Evolutionary conservation across 1,140 invertebrate species (phyloP), one percentile per base, ranked within the genome.

Genomic region (Batillaria attramentaria): DNA sequence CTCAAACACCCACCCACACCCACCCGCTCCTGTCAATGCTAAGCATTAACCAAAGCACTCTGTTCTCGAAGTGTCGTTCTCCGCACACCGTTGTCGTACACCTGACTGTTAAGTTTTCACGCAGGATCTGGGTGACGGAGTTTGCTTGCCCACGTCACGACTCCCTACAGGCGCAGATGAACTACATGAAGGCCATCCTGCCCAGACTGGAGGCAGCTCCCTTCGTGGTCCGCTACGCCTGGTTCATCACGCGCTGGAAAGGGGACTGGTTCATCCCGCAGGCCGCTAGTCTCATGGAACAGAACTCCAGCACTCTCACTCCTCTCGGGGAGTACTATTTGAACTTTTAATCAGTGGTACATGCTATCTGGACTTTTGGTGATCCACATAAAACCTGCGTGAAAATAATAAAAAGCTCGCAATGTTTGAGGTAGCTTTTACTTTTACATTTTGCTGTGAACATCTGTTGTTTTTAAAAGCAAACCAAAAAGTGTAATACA

Each of bases 121-220:
- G 31, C 57, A 60, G 33, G 10, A 62, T 62, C 57, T 62, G 57
- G 6, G 24, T 62, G 57, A 10, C 57, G 10, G 57, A 10, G 24
- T 62, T 62, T 1, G 57, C 6, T 10, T 62, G 57, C 24, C 8
- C 57, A 28, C 33, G 6, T 10, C 66, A 43, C 8, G 57, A 13
- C 50, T n/a, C 24, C 10, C 1, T 31, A 31, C 31, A 43, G n/a
- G 20, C 42, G n/a, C 28, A 28, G 35, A 35, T 69, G 2, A 31
- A 1, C 20, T 77, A 46, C 62, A 77, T 66, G 75, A 37, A 66
- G 57, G 35, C 33, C 2, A 68, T 77, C 8, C 57, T 77, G n/a
- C 62, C 76, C 6, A 39, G 28, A 18, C 33, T 50, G 28, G 41
- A 77, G 33, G 18, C 24, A 41, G 60, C 76, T 20, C 62, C 62